A percentile compares a stretch with the other conserved stretches of the same genome.
These are phyloP conservation scores for Platysternon megacephalum DNA, from an alignment of 2,113 vertebrate genomes.

Conservation along the genomic window DNA sequence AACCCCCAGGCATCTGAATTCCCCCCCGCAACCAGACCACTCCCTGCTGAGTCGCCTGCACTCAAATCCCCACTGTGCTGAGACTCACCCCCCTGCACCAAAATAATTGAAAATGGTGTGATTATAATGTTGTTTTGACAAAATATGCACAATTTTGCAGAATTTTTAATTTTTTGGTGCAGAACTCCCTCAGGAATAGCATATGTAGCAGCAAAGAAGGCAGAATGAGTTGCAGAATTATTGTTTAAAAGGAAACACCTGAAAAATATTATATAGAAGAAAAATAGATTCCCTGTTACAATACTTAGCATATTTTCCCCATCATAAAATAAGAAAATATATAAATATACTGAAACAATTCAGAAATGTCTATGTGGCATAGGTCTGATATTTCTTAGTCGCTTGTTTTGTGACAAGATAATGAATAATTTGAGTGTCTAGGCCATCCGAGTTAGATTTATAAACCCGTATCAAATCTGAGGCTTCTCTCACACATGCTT, in stretches of 20 bases:
- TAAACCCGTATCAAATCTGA: background rate
- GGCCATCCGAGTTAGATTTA: background rate
- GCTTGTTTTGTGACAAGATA: background rate
- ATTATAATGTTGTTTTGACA: background rate
- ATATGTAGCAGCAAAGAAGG: background rate
- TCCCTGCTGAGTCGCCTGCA: background rate
- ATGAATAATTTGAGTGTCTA: background rate
- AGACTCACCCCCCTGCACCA: too few species aligned
- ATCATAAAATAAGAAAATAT: background rate
- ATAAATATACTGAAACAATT: background rate
- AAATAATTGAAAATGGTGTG: background rate
- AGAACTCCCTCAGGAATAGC: background rate
- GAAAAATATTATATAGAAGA: background rate
- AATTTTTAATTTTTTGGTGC: background rate
- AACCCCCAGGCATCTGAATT: background rate
- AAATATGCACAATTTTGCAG: background rate
- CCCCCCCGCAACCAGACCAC: background rate
- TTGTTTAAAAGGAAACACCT: background rate
- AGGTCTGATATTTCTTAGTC: background rate
- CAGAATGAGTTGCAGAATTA: background rate
- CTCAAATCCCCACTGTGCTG: background rate
- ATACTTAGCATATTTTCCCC: background rate
- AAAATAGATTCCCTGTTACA: background rate
- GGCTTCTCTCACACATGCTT: background rate
- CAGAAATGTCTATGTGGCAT: background rate